Evolutionary conservation across 2,113 vertebrate species (phyloP).

Genomic region (Colaptes auratus): DNA sequence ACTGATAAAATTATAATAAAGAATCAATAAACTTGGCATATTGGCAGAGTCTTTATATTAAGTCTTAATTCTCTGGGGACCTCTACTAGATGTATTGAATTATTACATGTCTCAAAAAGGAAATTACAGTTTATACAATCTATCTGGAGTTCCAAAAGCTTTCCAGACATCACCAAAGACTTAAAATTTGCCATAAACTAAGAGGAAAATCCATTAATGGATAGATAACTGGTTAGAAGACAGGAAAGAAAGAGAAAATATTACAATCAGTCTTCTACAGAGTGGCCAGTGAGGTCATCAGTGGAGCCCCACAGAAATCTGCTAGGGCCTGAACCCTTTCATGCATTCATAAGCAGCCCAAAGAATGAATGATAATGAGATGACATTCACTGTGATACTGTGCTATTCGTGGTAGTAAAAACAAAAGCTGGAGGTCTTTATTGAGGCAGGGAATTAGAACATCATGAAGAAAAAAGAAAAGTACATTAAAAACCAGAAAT

Average conservation of each 20-base stretch:
- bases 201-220: slow-evolving; percentile 6
- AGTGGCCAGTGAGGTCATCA: background rate
- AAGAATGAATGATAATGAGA: slow-evolving; percentile 15
- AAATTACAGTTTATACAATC: background rate
- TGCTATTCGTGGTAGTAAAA: background rate
- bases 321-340: slow-evolving; percentile 22
- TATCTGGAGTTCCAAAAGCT: background rate
- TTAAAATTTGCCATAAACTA: background rate
- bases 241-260: background rate
- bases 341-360: slow-evolving; percentile 12
- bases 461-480: background rate
- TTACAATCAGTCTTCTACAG: background rate
- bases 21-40: background rate
- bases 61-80: background rate
- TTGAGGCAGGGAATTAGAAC: background rate
- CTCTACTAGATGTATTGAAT: background rate
- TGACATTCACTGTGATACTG: background rate
- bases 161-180: background rate
- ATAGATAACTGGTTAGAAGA: background rate
- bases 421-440: background rate
- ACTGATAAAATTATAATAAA: background rate
- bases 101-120: background rate
- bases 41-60: background rate
- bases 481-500: background rate
- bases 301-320: background rate